Conservation (phyloP, 1,140 invertebrate species). For the Zaprionus ghesquierei region DNA sequence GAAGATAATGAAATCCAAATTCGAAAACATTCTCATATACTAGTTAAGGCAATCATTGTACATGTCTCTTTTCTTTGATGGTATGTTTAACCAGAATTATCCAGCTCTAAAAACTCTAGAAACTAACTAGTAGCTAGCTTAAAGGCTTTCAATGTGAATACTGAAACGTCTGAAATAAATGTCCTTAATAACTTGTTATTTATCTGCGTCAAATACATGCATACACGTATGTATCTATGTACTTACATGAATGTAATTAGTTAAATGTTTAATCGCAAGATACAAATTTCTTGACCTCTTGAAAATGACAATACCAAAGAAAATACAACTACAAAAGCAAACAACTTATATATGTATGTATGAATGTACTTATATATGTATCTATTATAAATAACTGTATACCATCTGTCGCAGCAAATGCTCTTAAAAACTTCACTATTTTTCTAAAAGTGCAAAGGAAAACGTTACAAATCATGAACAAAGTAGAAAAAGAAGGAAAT, state of each 20-base stretch:
- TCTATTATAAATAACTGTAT: constrained; percentile 39
- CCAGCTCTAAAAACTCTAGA: neutral
- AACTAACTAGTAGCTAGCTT: constrained; percentile 44
- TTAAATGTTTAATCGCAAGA: constrained; percentile 43
- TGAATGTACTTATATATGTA: constrained; percentile 25
- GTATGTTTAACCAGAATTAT: neutral
- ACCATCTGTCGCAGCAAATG: constrained; percentile 48
- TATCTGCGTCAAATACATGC: neutral
- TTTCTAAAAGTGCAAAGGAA: constrained; percentile 13
- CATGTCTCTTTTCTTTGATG: neutral
- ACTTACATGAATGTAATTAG: constrained; percentile 10
- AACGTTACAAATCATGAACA: neutral
- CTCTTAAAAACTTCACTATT: constrained; percentile 15
- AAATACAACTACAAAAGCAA: constrained; percentile 17
- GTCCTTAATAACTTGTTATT: constrained; percentile 12
- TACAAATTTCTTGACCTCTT: constrained; percentile 61
- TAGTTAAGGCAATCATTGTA: neutral
- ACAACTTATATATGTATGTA: constrained; percentile 14
- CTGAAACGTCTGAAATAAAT: constrained; percentile 37
- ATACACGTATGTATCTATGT: constrained; percentile 3
- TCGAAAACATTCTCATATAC: neutral
- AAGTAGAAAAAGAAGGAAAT: neutral
- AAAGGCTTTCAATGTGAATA: constrained; percentile 42
- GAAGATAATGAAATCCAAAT: neutral
- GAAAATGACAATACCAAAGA: constrained; percentile 70